Percentiles rank a stretch among this genome's conserved stretches.
These are phyloP conservation scores for Piprites chloris DNA, from an alignment of 2,113 vertebrate species.

Conservation along the genomic window DNA sequence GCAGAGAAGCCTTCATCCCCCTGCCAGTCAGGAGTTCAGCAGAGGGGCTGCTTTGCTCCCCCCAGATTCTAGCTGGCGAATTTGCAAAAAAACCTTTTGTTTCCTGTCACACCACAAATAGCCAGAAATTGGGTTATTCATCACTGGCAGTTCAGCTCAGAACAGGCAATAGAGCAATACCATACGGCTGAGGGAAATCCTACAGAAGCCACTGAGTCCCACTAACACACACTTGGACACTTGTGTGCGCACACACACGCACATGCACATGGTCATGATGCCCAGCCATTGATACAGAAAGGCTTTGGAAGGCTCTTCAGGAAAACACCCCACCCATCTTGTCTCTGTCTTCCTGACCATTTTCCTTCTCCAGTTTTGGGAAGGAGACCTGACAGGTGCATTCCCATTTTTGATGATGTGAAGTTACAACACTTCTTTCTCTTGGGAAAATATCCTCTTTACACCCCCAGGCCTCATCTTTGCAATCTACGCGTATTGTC, in stretches of 20 bases:
- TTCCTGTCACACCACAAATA: background rate
- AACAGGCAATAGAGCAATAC: background rate
- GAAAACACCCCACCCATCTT: background rate
- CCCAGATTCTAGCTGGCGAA: background rate
- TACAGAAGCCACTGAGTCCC: accelerated
- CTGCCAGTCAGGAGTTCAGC: background rate
- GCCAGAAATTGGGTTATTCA: background rate
- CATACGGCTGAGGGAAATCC: background rate
- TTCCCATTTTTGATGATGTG: accelerated
- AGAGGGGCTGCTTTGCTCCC: background rate
- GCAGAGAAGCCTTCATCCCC: background rate
- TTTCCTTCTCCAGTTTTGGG: background rate
- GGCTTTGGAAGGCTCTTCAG: background rate
- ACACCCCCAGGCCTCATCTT: accelerated
- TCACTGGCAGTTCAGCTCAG: background rate
- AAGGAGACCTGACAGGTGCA: accelerated
- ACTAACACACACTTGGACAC: accelerated
- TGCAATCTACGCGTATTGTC: too few species aligned
- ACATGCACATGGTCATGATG: accelerated
- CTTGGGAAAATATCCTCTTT: background rate
- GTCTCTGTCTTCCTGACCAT: accelerated
- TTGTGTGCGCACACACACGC: accelerated
- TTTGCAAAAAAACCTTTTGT: background rate
- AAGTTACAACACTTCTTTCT: background rate
- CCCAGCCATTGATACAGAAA: accelerated